A percentile compares a stretch with the other conserved stretches of the same genome.
Evolutionary conservation across 1,140 invertebrate species (phyloP).

Genomic region (Cheumatopsyche charites): DNA sequence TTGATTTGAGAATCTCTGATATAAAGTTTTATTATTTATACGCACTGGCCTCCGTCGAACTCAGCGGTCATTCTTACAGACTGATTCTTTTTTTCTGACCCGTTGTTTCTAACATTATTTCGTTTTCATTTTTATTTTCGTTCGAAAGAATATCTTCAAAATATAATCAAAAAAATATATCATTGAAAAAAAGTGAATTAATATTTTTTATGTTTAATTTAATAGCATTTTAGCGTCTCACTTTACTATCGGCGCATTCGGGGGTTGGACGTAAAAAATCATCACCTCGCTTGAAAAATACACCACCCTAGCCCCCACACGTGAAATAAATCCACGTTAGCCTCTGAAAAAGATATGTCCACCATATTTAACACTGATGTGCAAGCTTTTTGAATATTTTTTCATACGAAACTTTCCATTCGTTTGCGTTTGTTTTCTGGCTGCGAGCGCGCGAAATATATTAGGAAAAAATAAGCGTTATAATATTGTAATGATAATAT

Average conservation of each 20-base stretch:
- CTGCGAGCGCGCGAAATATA: constrained; percentile 3
- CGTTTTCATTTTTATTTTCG: too few relatives aligned
- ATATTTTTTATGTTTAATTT: background rate
- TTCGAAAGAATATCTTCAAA: too few relatives aligned
- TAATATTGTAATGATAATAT: background rate
- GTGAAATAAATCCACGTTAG: constrained; percentile 49
- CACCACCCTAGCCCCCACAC: constrained; percentile 35
- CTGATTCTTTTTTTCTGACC: too few relatives aligned
- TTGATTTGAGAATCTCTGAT: too few relatives aligned
- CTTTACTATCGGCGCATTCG: constrained; percentile 3
- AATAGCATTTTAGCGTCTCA: background rate
- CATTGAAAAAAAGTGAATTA: too few relatives aligned
- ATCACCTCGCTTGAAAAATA: constrained; percentile 29
- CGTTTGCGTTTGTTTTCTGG: constrained; percentile 41
- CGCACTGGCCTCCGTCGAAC: too few relatives aligned
- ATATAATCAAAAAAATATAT: too few relatives aligned
- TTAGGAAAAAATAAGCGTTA: background rate
- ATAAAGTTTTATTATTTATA: too few relatives aligned
- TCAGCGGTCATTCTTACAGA: too few relatives aligned
- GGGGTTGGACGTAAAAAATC: constrained; percentile 38
- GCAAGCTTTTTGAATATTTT: constrained; percentile 43
- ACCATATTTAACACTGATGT: constrained; percentile 49
- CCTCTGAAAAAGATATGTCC: constrained; percentile 49
- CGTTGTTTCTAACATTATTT: too few relatives aligned
- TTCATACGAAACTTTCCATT: constrained; percentile 35